Base-by-base conservation (phyloP, 2,888 invertebrate genomes). In the Noctua janthina region DNA sequence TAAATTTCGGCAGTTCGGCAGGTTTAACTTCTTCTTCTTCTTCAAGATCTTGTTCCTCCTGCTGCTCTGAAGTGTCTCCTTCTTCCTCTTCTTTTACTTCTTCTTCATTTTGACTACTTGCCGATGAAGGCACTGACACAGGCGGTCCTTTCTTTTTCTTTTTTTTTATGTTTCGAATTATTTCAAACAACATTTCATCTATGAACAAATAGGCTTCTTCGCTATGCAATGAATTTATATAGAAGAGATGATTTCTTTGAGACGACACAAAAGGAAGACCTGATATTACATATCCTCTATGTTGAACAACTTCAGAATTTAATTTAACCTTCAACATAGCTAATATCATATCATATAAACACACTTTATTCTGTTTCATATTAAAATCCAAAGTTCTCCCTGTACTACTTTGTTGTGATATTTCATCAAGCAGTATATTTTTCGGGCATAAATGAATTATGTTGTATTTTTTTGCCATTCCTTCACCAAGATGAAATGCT, bases 221-320 rank as follows among this genome's bases (percentile, higher is more conserved):
- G 39, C 93, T 90, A 90, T 91, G 74, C 71, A 96, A 88, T 68
- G 89, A 87, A 74, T 91, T 84, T 56, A 92, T 85, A 51, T 93
- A 88, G 87, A 90, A 92, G 83, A 91, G 84, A 54, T 91, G 79
- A 69, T 87, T 90, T 86, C 88, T 92, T 76, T 76, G 90, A 73
- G 97, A 96, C 5, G 97, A 96, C n/a, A 98, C 95, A 62, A 98
- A 91, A 39, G 98, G 98, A 83, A 98, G 94, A 13, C 98, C 98
- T 79, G 97, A 97, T 85, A 98, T 92, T 5, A 98, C 96, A 95
- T 97, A 98, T 15, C 98, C 98, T 90, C 97, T 95, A 89, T 98
- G 97, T 88, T 94, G 92, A 29, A 97, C 95, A 49, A 96, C 95
- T 78, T 96, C 95, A 39, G 96, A 96, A 71, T 95, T 92, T 2